Evolutionary conservation across 2,888 invertebrate genomes (phyloP), one percentile per base, ranked within the genome.

Genomic region (Machimus atricapillus): DNA sequence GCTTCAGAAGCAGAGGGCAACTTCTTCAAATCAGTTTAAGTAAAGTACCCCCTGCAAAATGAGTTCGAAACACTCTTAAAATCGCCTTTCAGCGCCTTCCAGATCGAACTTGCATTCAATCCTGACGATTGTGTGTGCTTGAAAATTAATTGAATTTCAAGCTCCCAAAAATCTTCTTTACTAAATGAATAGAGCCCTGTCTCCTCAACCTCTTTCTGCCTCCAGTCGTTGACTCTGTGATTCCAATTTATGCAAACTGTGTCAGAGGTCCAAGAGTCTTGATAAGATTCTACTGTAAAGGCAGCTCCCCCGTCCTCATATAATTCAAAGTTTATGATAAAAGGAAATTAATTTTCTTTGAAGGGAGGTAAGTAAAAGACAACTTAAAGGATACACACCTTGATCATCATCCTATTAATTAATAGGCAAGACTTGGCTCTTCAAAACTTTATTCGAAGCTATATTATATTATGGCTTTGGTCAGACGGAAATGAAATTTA

Each of bases 261-360:
- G 66, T 66, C 66, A 66, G 66, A 66, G 66, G 66, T 23, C 66
- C 19, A 66, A 27, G 27, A 66, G 66, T 23, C 23, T 66, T 66
- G 27, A 66, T 66, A 66, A 66, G 66, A 66, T 6, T 23, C 66
- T n/a, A n/a, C 2, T n/a, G 0, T 66, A 14, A n/a, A 66, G 27
- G 66, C 27, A 66, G 23, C 66, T 8, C 66, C 23, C 7, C 23
- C 7, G 27, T 2, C 12, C 9, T 8, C 19, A 12, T 66, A 66
- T 27, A 66, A 66, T 66, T 66, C 12, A 66, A 66, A 79, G 79
- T 52, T 79, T 27, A 46, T 40, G 16, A 52, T 79, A 12, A 79
- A 79, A 79, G 79, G 79, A 79, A 79, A 52, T 79, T 79, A 46
- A 79, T 79, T 79, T 79, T 27, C 79, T 79, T 79, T 52, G 52